These are phyloP conservation scores for Branchipolynoe longqiensis DNA, from an alignment of 2,888 invertebrate genomes.

Conservation along the genomic window DNA sequence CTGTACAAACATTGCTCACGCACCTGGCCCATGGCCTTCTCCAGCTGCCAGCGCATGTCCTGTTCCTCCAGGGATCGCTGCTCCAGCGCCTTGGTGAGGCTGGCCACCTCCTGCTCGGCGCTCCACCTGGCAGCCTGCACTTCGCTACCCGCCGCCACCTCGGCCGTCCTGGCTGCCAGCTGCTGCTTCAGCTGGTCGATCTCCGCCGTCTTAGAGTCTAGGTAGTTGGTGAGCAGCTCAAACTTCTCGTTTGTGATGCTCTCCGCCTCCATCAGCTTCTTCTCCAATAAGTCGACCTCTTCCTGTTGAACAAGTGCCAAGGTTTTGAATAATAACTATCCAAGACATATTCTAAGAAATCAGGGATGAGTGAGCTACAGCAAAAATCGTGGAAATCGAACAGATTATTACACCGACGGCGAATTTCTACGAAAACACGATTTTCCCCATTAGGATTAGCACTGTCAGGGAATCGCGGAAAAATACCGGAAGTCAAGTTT, in stretches of 20 bases:
- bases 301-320: too few species aligned
- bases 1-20: too few species aligned
- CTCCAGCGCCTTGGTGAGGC: not conserved
- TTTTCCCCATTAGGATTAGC: too few species aligned
- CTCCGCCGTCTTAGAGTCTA: conserved; percentile 40
- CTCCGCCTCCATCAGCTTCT: conserved; percentile 54
- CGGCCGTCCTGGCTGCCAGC: not conserved
- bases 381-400: too few species aligned
- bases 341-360: too few species aligned
- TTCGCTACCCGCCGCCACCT: not conserved
- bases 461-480: too few species aligned
- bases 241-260: conserved; percentile 31
- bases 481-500: too few species aligned
- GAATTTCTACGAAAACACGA: too few species aligned
- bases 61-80: conserved; percentile 42
- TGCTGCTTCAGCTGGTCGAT: not conserved
- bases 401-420: too few species aligned
- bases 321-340: too few species aligned
- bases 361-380: too few species aligned
- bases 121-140: not conserved
- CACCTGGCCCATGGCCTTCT: conserved; percentile 33
- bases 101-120: not conserved
- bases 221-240: conserved; percentile 41
- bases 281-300: conserved; percentile 21
- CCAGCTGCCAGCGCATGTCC: conserved; percentile 42